Percentiles rank a stretch among this genome's conserved stretches.
These are phyloP conservation scores for Todiramphus chloris DNA, from an alignment of 2,113 vertebrate species.

Conservation along the genomic window DNA sequence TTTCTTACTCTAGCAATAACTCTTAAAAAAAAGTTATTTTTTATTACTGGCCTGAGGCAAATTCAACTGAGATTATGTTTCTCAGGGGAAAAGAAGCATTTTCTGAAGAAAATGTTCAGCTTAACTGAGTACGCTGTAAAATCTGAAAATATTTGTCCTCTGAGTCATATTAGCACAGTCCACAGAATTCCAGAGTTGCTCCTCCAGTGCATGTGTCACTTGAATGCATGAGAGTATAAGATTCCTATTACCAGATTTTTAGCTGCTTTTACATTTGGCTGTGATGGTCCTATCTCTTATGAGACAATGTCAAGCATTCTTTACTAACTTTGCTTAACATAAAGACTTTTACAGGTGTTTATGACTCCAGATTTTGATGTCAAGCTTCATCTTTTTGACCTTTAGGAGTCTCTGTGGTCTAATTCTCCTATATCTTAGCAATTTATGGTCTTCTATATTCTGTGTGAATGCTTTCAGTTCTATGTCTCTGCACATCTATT, in stretches of 20 bases:
- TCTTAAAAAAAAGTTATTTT: not conserved
- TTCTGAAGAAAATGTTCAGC: not conserved
- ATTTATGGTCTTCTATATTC: not conserved
- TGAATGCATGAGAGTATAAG: not conserved
- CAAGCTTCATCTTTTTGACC: not conserved
- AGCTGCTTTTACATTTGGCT: not conserved
- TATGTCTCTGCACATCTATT: not conserved
- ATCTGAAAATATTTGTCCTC: not conserved
- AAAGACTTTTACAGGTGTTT: not conserved
- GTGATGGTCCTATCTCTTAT: not conserved
- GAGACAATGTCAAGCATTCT: not conserved
- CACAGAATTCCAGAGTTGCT: not conserved
- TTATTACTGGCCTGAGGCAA: constrained; percentile 12
- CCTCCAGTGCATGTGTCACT: not conserved
- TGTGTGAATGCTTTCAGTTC: not conserved
- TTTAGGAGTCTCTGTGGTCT: not conserved
- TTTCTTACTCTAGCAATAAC: not conserved
- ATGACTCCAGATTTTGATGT: not conserved
- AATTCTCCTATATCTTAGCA: not conserved
- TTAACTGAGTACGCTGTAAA: not conserved
- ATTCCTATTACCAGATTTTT: not conserved
- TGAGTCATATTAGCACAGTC: not conserved
- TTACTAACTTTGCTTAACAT: constrained; percentile 1
- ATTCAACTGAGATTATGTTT: not conserved
- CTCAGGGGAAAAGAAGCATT: not conserved